Conservation (phyloP, 2,888 invertebrate genomes). For the Dascillus cervinus region DNA sequence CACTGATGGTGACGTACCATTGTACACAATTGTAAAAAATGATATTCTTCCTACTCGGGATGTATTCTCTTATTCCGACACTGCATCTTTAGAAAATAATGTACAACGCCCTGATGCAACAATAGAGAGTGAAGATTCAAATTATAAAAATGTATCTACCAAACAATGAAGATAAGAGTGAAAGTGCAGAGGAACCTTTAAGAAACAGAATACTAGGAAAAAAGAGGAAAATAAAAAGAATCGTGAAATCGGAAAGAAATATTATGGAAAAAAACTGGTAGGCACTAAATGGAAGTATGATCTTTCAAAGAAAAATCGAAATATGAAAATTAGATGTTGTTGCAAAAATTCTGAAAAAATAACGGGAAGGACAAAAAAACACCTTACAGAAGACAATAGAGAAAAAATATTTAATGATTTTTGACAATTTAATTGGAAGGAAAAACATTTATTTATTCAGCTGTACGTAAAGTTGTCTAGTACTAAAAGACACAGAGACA, state of each 20-base stretch:
- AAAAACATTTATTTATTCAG: too few relatives aligned
- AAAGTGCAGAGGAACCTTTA: constrained; percentile 3
- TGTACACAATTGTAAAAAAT: neutral
- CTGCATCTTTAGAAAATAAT: too few relatives aligned
- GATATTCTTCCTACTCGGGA: neutral
- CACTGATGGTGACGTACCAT: neutral
- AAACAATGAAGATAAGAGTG: constrained; percentile 1
- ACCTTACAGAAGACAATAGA: too few relatives aligned
- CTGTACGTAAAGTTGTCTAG: too few relatives aligned
- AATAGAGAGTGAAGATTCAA: neutral
- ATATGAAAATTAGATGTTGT: constrained; percentile 55
- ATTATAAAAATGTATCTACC: constrained; percentile 1
- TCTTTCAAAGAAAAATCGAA: constrained; percentile 43
- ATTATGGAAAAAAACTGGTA: neutral
- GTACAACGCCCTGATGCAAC: too few relatives aligned
- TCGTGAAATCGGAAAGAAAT: constrained; percentile 1
- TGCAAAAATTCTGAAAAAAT: constrained; percentile 1
- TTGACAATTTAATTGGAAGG: too few relatives aligned
- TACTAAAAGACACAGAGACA: too few relatives aligned
- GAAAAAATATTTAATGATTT: too few relatives aligned
- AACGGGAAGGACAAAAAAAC: constrained; percentile 40
- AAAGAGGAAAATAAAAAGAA: constrained; percentile 1
- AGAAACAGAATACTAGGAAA: constrained; percentile 1
- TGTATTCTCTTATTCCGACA: neutral
- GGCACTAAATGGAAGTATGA: neutral